A percentile compares a stretch with the other conserved stretches of the same genome.
Conservation (phyloP, 2,113 vertebrate genomes). For the Proterorhinus semilunaris region DNA sequence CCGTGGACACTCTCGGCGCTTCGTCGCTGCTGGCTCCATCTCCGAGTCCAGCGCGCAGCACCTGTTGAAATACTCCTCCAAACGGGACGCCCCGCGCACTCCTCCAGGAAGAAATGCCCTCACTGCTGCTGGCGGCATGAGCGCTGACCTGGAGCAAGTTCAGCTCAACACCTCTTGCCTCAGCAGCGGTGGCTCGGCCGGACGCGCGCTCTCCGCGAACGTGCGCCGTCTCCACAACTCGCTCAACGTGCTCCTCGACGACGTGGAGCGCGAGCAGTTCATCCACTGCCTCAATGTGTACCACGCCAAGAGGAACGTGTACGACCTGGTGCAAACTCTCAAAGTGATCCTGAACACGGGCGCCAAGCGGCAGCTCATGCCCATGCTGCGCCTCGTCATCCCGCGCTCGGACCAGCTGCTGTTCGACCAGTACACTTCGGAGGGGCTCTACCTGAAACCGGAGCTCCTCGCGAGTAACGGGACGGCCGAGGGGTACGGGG, state of each 20-base stretch:
- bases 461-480: slow-evolving; percentile 54
- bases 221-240: slow-evolving; percentile 88
- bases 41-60: slow-evolving; percentile 25
- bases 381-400: slow-evolving; percentile 90
- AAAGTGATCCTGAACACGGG: slow-evolving; percentile 84
- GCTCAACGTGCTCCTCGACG: slow-evolving; percentile 85
- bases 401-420: slow-evolving; percentile 92
- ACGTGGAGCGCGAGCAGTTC: slow-evolving; percentile 87
- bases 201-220: slow-evolving; percentile 87
- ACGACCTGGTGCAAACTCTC: slow-evolving; percentile 90
- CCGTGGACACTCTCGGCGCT: background rate
- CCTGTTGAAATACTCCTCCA: slow-evolving; percentile 38
- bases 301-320: slow-evolving; percentile 91
- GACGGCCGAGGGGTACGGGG: slow-evolving; percentile 23
- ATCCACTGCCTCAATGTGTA: slow-evolving; percentile 91
- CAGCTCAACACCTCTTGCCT: slow-evolving; percentile 73
- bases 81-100: background rate
- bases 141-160: slow-evolving; percentile 81
- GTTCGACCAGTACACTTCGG: slow-evolving; percentile 93
- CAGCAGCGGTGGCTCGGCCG: slow-evolving; percentile 60
- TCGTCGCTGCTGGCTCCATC: background rate
- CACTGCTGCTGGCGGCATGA: slow-evolving; percentile 74
- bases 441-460: slow-evolving; percentile 85
- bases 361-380: slow-evolving; percentile 85
- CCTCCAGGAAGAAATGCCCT: background rate